Percentiles rank a stretch among this genome's conserved stretches.
Evolutionary conservation across 2,888 invertebrate genomes (phyloP).

Genomic region (Andrena trimmerana): DNA sequence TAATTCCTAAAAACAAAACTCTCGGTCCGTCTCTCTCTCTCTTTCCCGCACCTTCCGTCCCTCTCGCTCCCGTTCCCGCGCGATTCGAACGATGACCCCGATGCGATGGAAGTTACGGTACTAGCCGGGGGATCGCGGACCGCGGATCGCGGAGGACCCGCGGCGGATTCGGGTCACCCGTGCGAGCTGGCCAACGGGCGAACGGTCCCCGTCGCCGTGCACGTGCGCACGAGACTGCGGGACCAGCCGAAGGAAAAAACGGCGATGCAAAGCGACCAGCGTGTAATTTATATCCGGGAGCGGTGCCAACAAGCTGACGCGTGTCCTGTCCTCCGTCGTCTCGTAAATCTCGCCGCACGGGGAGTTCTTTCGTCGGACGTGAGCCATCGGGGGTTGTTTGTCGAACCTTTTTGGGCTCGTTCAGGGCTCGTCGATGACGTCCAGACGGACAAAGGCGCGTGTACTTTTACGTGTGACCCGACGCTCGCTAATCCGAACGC

Average conservation of each 20-base stretch:
- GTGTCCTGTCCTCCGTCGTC: slow-evolving; percentile 16
- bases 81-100: slow-evolving; percentile 54
- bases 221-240: slow-evolving; percentile 5
- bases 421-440: slow-evolving; percentile 19
- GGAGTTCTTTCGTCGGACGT: not conserved
- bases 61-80: slow-evolving; percentile 32
- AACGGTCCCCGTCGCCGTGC: not conserved
- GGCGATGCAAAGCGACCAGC: slow-evolving; percentile 50
- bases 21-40: not conserved
- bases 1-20: slow-evolving; percentile 64
- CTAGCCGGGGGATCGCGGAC: slow-evolving; percentile 20
- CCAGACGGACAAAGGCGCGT: slow-evolving; percentile 6
- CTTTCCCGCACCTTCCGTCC: not conserved
- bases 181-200: not conserved
- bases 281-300: slow-evolving; percentile 57
- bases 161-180: slow-evolving; percentile 45
- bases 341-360: slow-evolving; percentile 36
- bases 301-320: slow-evolving; percentile 44
- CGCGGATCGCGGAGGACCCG: slow-evolving; percentile 9
- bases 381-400: not conserved
- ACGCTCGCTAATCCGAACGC: slow-evolving; percentile 60
- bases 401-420: not conserved
- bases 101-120: slow-evolving; percentile 54
- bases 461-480: slow-evolving; percentile 16
- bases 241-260: slow-evolving; percentile 12